These are phyloP conservation scores for Crotalus viridis DNA, from an alignment of 2,113 vertebrate species.

Conservation along the genomic window DNA sequence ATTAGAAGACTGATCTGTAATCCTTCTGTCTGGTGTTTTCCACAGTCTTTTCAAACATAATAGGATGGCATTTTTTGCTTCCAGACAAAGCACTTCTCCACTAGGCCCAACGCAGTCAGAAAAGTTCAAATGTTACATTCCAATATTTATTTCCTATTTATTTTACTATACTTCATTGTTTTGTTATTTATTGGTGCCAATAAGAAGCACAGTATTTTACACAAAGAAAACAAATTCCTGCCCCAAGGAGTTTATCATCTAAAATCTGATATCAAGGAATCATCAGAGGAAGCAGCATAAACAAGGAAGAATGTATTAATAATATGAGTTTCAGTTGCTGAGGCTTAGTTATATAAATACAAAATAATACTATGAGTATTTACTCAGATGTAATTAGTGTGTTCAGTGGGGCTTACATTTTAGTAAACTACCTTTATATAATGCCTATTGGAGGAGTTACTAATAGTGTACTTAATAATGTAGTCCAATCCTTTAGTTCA, in stretches of 20 bases:
- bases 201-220: not conserved
- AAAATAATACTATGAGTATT: not conserved
- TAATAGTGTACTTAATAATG: not conserved
- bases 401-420: not conserved
- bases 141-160: not conserved
- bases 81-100: constrained; percentile 24
- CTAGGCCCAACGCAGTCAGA: not conserved
- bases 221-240: not conserved
- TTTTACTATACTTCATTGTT: not conserved
- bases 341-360: not conserved
- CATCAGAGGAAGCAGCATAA: not conserved
- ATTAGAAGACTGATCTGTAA: not conserved
- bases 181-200: not conserved
- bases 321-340: not conserved
- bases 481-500: not conserved
- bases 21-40: constrained; percentile 26
- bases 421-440: not conserved
- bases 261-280: not conserved
- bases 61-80: constrained; percentile 16
- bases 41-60: not conserved
- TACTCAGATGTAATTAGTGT: not conserved
- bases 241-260: not conserved
- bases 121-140: not conserved
- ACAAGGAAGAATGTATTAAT: not conserved
- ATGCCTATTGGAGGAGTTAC: not conserved